Base-by-base conservation (phyloP, 1,140 invertebrate species). In the Dryas iulia region DNA sequence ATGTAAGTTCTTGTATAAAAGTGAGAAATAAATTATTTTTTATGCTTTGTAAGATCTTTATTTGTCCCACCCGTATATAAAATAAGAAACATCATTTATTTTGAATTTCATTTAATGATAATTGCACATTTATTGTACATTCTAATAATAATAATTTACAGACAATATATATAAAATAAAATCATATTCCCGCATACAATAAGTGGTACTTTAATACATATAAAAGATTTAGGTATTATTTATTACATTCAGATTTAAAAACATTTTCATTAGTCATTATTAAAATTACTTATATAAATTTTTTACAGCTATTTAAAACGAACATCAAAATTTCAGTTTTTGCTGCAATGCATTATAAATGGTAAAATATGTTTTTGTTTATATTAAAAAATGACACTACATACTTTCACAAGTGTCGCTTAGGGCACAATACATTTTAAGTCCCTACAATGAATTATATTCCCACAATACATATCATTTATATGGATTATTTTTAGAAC, bases 111-210 rank as follows among this genome's bases (percentile, higher is more conserved):
- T 69, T 69, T 62, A 69, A 69, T 69, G 47, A 59, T 64, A 64
- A 67, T 72, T 72, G 65, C 64, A 67, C 65, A 67, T 54, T 47
- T 52, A 18, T 59, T 66, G 58, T 71, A 65, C 62, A 69, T 52
- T 59, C 52, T 14, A 24, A 58, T 56, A 54, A 33, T 60, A 66
- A 31, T 39, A 39, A 39, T 39, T 39, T 39, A 35, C 33, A 35
- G 33, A 35, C 33, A 35, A 6, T n/a, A n/a, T n/a, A n/a, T n/a
- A n/a, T n/a, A n/a, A n/a, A n/a, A n/a, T 35, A 39, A 39, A 39
- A 39, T 39, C 14, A 35, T 35, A 35, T 35, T 14, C 33, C n/a
- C 6, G n/a, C n/a, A 18, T 39, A 39, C 6, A 14, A 35, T 1
- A 35, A 14, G 12, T 3, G 12, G 33, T n/a, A 35, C 33, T 14